phyloP scores from a whole-genome alignment of 1,140 invertebrate genomes.

The Heliconius hermathena region DNA sequence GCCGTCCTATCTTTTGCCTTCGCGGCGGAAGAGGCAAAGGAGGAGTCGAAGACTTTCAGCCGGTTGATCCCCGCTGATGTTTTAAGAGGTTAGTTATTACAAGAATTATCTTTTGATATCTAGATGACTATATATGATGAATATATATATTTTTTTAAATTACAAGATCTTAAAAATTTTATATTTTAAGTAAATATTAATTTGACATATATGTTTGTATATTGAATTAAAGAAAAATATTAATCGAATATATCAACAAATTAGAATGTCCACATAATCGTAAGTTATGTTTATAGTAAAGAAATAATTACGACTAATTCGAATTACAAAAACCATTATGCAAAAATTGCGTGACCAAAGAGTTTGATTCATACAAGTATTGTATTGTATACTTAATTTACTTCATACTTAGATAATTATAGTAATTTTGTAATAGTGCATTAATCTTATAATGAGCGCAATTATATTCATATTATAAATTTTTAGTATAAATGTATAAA shows the following conservation, averaged over 20 bases:
- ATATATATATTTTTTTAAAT: too few relatives aligned
- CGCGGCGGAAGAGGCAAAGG: slow-evolving; percentile 83
- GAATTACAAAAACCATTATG: background rate
- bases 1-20: slow-evolving; percentile 82
- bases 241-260: too few relatives aligned
- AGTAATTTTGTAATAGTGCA: background rate
- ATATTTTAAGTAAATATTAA: too few relatives aligned
- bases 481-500: too few relatives aligned
- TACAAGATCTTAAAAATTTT: too few relatives aligned
- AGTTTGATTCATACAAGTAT: background rate
- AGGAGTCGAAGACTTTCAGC: slow-evolving; percentile 86
- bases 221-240: too few relatives aligned
- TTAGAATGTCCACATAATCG: too few relatives aligned
- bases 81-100: slow-evolving; percentile 85
- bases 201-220: too few relatives aligned
- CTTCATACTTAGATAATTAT: background rate
- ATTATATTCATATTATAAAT: too few relatives aligned
- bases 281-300: background rate
- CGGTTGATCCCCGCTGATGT: slow-evolving; percentile 93
- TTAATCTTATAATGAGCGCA: background rate
- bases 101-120: background rate
- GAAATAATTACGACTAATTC: slow-evolving; percentile 3
- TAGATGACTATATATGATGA: too few relatives aligned
- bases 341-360: background rate
- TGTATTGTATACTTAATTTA: background rate